Evolutionary conservation across 2,888 invertebrate species (phyloP).

Genomic region (Pandemis corylana): DNA sequence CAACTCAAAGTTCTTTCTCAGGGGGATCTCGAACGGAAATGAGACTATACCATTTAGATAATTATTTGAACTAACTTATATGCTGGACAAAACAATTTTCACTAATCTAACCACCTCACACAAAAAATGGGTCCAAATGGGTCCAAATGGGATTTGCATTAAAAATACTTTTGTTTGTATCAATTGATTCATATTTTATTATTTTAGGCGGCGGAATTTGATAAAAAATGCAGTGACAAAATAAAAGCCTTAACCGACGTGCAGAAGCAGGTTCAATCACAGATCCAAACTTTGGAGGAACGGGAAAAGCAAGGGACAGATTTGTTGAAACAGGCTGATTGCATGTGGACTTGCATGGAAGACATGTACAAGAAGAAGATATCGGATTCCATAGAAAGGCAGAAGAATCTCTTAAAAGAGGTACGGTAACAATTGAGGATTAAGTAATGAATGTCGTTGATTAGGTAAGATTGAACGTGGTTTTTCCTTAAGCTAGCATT

Average conservation of each 20-base stretch:
- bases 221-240: slow-evolving; percentile 66
- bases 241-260: slow-evolving; percentile 79
- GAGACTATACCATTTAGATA: no score
- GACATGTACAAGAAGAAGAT: slow-evolving; percentile 74
- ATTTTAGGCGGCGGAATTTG: slow-evolving; percentile 66
- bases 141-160: neutral
- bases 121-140: no score
- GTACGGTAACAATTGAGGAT: slow-evolving; percentile 48
- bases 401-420: slow-evolving; percentile 61
- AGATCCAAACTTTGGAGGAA: slow-evolving; percentile 85
- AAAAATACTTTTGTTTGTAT: neutral
- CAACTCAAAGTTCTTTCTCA: no score
- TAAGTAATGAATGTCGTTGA: neutral
- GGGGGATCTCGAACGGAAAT: no score
- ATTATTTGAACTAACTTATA: no score
- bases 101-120: no score
- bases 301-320: slow-evolving; percentile 84
- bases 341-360: slow-evolving; percentile 84
- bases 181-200: neutral
- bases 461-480: neutral
- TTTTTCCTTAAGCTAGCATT: no score
- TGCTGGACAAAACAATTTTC: no score
- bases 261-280: slow-evolving; percentile 79
- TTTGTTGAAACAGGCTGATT: slow-evolving; percentile 83
- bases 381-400: slow-evolving; percentile 59